These are phyloP conservation scores for Aurelia coerulea DNA, from an alignment of 30 jellyfish, hydroid and myxozoan genomes.

Conservation along the genomic window DNA sequence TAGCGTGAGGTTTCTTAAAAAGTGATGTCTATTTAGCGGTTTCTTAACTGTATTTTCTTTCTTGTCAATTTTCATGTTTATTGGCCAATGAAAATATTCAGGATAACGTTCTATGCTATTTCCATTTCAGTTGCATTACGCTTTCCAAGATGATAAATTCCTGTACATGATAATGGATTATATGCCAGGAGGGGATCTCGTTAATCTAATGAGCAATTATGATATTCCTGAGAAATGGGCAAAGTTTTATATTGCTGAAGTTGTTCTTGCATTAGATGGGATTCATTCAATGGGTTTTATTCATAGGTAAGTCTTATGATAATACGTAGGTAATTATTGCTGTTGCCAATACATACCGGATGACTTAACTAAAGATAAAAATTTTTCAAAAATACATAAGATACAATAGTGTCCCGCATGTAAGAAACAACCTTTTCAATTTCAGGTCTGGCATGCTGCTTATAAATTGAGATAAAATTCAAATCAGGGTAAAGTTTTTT, in stretches of 20 bases:
- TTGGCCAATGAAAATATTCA: no score
- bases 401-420: no score
- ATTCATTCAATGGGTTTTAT: slow-evolving; percentile 95
- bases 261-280: slow-evolving; percentile 93
- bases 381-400: no score
- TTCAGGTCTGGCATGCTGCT: no score
- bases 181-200: slow-evolving; percentile 99
- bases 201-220: slow-evolving; percentile 89
- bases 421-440: no score
- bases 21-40: no score
- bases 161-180: slow-evolving; percentile 98
- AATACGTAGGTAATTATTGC: no score
- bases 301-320: slow-evolving; percentile 76
- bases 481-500: no score
- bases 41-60: no score
- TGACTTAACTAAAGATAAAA: neutral
- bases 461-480: no score
- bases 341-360: neutral
- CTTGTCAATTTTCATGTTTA: no score
- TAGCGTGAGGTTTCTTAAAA: no score
- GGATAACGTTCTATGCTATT: neutral
- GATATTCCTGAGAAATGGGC: slow-evolving; percentile 98
- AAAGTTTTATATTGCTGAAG: slow-evolving; percentile 94
- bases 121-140: slow-evolving; percentile 85
- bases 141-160: slow-evolving; percentile 93